A percentile compares a stretch with the other conserved stretches of the same genome.
Conservation (phyloP, 2,888 invertebrate species). For the Sinhomidia bicolor region DNA sequence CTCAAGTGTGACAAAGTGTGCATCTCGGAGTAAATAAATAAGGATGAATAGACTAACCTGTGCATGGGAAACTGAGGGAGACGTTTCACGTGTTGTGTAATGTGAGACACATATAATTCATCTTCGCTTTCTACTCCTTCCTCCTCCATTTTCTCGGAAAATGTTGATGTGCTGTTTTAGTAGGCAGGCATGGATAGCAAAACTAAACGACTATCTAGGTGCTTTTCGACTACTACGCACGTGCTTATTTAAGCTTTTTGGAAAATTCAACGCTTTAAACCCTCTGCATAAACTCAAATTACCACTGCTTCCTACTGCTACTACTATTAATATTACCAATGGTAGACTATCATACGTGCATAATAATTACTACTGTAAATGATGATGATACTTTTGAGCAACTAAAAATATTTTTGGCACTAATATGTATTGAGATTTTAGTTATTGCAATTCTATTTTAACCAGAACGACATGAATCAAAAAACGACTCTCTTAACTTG, state of each 20-base stretch:
- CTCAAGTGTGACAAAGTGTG: constrained; percentile 61
- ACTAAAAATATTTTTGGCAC: constrained; percentile 61
- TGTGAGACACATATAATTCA: constrained; percentile 24
- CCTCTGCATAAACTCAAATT: neutral
- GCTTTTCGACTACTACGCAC: no score
- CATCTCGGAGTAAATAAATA: neutral
- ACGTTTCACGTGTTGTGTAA: constrained; percentile 12
- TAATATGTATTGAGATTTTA: constrained; percentile 58
- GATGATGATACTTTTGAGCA: neutral
- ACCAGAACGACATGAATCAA: constrained; percentile 71
- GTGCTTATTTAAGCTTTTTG: neutral
- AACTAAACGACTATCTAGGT: neutral
- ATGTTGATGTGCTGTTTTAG: neutral
- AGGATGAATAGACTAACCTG: constrained; percentile 17
- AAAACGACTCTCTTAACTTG: constrained; percentile 37
- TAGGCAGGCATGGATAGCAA: neutral
- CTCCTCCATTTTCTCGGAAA: neutral
- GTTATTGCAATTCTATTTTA: constrained; percentile 69
- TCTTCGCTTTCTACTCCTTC: constrained; percentile 17
- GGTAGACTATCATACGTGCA: constrained; percentile 5
- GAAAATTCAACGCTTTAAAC: constrained; percentile 33
- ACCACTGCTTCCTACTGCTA: neutral
- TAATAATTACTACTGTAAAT: constrained; percentile 22
- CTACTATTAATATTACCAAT: no score
- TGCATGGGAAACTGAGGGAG: neutral